Evolutionary conservation across 2,113 vertebrate species (phyloP), one percentile per base, ranked within the genome.

Genomic region (Anas platyrhynchos): DNA sequence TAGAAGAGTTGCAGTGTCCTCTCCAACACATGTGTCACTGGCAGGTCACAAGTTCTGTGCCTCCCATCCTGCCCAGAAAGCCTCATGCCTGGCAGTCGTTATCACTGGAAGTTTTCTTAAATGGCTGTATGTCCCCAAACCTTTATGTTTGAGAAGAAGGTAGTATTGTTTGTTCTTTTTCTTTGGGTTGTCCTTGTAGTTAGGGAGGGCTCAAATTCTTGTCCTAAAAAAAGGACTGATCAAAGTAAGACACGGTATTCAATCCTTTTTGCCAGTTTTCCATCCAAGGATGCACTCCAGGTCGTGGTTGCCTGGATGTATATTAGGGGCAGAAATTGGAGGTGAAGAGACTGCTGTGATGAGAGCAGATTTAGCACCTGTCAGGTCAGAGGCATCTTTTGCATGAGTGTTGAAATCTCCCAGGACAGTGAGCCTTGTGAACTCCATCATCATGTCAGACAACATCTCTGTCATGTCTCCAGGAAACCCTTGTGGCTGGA

Each of bases 291-390:
- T 63, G 31, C 9, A 61, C 25, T 48, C 7, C 29, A 32, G 52
- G 20, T 17, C 67, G 10, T 54, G 17, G 72, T 78, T 71, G 32
- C 29, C 20, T 78, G 79, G 58, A 12, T 89, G 32, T 36, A 50
- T 92, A 91, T 88, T 82, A 50, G 74, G 43, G 48, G 1, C 6
- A 88, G 32, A 54, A 62, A 67, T 0, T 50, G 62, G 62, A 86
- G 77, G 52, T 78, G 73, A 88, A 72, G 74, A 84, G 46, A 23
- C 9, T 69, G 20, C 32, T 56, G 41, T 94, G 94, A 94, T 52
- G 74, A 93, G 63, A 89, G 29, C 50, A 73, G 63, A 63, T 87
- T 87, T 91, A 96, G 67, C 91, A 95, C 83, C 93, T 97, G 76
- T 91, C 93, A 96, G 73, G 62, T 89, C 71, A 63, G 77, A 80